Evolutionary conservation across 2,797 vertebrate species (phyloP), one percentile per base, ranked within the genome.

Genomic region (Lacerta viridis): DNA sequence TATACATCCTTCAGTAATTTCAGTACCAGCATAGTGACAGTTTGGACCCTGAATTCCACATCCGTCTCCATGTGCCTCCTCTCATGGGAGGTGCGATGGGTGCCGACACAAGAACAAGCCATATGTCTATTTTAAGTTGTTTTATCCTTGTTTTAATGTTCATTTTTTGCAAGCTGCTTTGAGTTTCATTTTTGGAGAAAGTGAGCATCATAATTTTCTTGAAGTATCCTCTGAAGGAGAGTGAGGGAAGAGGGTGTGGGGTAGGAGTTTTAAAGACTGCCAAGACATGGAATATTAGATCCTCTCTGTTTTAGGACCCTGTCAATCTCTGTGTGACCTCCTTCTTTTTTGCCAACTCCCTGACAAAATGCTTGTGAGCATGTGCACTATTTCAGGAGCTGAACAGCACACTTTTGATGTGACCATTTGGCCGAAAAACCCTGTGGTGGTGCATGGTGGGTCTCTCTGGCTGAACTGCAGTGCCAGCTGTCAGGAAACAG

Each of bases 381-480:
- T 55, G 50, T 80, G 3, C 71, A 5, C 27, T 68, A 17, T 91
- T 92, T 81, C 92, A 95, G 95, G 85, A 77, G 83, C 89, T 59
- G 92, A 94, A 18, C 93, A 93, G 89, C 94, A 92, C 59, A 87
- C 87, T 59, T 95, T 95, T 88, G 94, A 95, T 91, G 95, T 94
- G 33, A 92, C 93, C 69, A 86, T 95, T 90, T 94, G 94, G 93
- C 95, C 95, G 33, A 90, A 94, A 66, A 90, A 92, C 59, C 94
- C 95, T 61, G 91, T 95, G 1, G 95, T 95, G 92, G 94, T 94
- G 89, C 92, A 92, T 36, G 95, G 95, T 87, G 95, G 95, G n/a
- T 95, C 95, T 29, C 93, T 96, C 79, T 95, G 95, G 95, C 92
- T 96, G 91, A 95, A 95, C 5, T 96, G 95, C 84, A 96, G 95